Evolutionary conservation across 2,797 vertebrate species (phyloP), one percentile per base, ranked within the genome.

Genomic region (Prunella strophiata): DNA sequence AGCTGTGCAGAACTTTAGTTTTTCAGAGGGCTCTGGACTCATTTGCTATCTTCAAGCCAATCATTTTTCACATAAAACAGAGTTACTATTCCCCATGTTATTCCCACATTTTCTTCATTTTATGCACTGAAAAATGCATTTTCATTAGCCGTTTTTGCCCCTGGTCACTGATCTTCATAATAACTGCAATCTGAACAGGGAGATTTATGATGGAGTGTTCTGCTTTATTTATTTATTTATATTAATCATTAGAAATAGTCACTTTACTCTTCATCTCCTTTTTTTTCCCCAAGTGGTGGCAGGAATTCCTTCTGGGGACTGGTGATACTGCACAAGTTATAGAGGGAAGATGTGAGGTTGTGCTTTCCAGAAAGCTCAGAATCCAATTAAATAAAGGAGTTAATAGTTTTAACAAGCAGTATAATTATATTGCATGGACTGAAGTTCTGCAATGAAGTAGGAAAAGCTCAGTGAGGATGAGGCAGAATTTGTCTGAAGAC

Each of bases 301-400:
- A 76, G 54, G 13, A 88, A 57, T 88, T 83, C 30, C 4, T 13
- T 51, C 30, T 51, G 50, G 48, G 36, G 10, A 26, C 10, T 67
- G 16, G 8, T 71, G 51, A 10, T 59, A 4, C 9, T 38, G 2
- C 38, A 11, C 7, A 22, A 14, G 2, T 47, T 61, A 23, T 0
- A 3, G 2, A 50, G 10, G 25, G 61, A 57, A 73, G 29, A 19
- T 29, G 14, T 14, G 55, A 61, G 14, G 7, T 54, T 58, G 26
- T 80, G 34, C 27, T 86, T 83, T 61, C 40, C 43, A 76, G 79
- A 51, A 85, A 47, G 7, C 52, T 95, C 79, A 34, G 16, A 70
- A 73, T 27, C 8, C 42, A 32, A 2, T 36, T 38, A 74, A 59
- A 25, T 58, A 45, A 75, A 52, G 2, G 43, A 72, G 16, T 65